Evolutionary conservation across 1,140 invertebrate genomes (phyloP).

Genomic region (Drosophila insularis): DNA sequence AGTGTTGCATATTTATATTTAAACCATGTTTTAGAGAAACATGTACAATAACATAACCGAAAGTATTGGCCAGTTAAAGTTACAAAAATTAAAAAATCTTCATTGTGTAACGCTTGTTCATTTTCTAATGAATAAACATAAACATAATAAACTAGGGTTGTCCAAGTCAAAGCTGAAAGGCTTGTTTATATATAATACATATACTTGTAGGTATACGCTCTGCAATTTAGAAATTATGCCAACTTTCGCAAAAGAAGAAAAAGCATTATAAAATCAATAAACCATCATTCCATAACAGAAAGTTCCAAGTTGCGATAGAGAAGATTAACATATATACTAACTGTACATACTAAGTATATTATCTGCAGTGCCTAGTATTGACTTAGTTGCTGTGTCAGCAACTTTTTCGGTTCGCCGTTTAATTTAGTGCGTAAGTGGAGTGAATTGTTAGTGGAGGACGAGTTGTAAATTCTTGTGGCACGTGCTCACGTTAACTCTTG

Average conservation of each 20-base stretch:
- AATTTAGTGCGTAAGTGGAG: constrained; percentile 30
- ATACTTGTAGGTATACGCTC: too few relatives aligned
- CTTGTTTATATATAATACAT: too few relatives aligned
- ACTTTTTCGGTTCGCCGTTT: not conserved
- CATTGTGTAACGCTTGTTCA: too few relatives aligned
- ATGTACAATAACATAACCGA: too few relatives aligned
- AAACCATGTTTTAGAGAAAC: too few relatives aligned
- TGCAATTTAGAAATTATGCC: too few relatives aligned
- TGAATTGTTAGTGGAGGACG: constrained; percentile 11
- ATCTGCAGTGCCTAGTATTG: constrained; percentile 17
- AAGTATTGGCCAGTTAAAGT: too few relatives aligned
- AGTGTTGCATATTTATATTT: too few relatives aligned
- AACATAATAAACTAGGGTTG: too few relatives aligned
- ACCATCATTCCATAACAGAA: not conserved
- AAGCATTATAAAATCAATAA: not conserved
- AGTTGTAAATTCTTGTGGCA: constrained; percentile 37
- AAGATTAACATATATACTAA: not conserved
- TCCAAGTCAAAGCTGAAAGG: too few relatives aligned
- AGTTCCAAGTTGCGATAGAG: not conserved
- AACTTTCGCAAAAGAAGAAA: not conserved
- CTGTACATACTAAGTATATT: not conserved
- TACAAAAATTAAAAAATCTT: too few relatives aligned
- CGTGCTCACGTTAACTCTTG: constrained; percentile 47
- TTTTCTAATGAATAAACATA: too few relatives aligned
- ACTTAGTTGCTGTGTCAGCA: constrained; percentile 57